Percentiles rank a stretch among this genome's conserved stretches.
Evolutionary conservation across 2,113 vertebrate species (phyloP).

Genomic region (Notiomystis cincta): DNA sequence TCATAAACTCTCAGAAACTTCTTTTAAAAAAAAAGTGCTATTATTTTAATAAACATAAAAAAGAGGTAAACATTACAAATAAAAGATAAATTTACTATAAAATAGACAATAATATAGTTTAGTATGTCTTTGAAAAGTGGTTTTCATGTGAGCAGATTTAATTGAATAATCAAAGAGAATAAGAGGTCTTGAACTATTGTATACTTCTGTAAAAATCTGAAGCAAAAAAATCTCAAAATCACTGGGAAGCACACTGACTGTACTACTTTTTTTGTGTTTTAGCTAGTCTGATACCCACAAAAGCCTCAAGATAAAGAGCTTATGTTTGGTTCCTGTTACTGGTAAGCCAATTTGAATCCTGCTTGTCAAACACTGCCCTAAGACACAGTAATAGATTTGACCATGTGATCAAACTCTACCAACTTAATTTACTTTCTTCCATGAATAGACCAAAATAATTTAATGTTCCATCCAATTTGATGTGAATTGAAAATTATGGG

Average conservation of each 20-base stretch:
- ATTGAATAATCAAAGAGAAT: background rate
- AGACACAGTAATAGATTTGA: background rate
- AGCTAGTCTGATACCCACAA: background rate
- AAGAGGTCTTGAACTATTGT: background rate
- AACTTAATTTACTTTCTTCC: background rate
- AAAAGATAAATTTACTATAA: background rate
- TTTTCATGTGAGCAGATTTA: background rate
- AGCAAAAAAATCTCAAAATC: background rate
- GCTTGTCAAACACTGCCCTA: background rate
- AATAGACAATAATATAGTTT: background rate
- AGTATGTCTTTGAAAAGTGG: background rate
- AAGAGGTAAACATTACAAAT: background rate
- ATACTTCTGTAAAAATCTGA: background rate
- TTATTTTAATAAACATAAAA: background rate
- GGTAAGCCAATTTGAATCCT: background rate
- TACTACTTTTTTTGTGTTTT: background rate
- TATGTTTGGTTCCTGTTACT: background rate
- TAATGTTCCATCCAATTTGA: background rate
- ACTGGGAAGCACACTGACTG: background rate
- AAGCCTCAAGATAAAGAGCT: background rate
- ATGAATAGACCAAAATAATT: background rate
- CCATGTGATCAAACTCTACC: background rate
- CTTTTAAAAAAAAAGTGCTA: background rate
- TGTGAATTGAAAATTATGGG: background rate
- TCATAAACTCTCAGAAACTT: background rate